Conservation (phyloP, 2,113 vertebrate species). For the Ameiurus melas region DNA sequence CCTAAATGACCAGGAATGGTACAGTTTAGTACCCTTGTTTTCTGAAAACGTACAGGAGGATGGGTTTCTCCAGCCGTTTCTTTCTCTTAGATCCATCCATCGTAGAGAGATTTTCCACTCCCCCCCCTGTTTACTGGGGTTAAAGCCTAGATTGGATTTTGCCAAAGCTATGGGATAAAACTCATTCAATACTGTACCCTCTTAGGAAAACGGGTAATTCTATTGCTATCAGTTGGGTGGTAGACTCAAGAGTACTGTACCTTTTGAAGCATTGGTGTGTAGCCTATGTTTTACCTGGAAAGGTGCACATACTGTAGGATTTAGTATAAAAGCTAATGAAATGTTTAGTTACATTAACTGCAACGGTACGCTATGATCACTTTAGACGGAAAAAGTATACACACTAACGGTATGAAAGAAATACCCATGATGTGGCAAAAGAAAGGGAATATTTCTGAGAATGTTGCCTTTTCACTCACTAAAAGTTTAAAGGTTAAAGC, state of each 20-base stretch:
- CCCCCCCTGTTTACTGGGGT: background rate
- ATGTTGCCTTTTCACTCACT: background rate
- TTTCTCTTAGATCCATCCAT: background rate
- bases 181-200: background rate
- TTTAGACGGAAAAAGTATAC: background rate
- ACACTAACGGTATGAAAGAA: background rate
- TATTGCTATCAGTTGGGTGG: background rate
- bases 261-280: background rate
- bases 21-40: background rate
- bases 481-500: too few relatives aligned
- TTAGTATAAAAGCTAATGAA: background rate
- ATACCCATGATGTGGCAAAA: background rate
- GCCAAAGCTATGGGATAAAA: background rate
- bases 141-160: background rate
- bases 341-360: too few relatives aligned
- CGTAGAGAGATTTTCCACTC: background rate
- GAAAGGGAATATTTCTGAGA: background rate
- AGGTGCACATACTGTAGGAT: background rate
- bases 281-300: background rate
- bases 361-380: background rate
- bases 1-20: background rate
- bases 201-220: background rate
- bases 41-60: background rate
- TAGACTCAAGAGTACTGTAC: too few relatives aligned
- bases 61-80: background rate